A percentile compares a stretch with the other conserved stretches of the same genome.
Conservation (phyloP, 1,140 invertebrate genomes). For the Phthorimaea operculella region DNA sequence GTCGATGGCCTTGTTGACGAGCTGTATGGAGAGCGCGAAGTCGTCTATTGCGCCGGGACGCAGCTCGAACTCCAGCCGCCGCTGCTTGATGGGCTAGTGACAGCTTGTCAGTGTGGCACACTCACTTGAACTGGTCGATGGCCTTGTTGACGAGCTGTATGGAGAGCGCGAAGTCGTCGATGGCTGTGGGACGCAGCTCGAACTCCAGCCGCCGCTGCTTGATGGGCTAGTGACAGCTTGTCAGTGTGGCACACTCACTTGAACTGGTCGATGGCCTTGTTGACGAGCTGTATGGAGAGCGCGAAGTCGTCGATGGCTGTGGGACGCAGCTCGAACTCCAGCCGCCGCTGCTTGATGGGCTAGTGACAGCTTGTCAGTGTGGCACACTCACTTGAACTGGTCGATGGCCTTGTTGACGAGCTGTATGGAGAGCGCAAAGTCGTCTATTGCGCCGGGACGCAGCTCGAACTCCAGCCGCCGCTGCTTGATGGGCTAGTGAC, state of each 20-base stretch:
- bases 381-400: slow-evolving; percentile 69
- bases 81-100: slow-evolving; percentile 86
- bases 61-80: slow-evolving; percentile 81
- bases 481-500: slow-evolving; percentile 87
- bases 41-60: slow-evolving; percentile 82
- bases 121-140: too few species aligned
- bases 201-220: too few species aligned
- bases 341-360: slow-evolving; percentile 82
- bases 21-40: slow-evolving; percentile 76
- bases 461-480: slow-evolving; percentile 82
- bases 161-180: too few species aligned
- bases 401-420: slow-evolving; percentile 81
- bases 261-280: slow-evolving; percentile 79
- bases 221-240: too few species aligned
- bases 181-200: too few species aligned
- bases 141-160: too few species aligned
- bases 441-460: slow-evolving; percentile 79
- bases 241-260: too few species aligned
- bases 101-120: too few species aligned
- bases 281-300: slow-evolving; percentile 76
- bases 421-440: slow-evolving; percentile 78
- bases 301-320: slow-evolving; percentile 81
- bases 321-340: slow-evolving; percentile 83
- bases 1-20: slow-evolving; percentile 81
- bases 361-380: too few species aligned